Evolutionary conservation across 2,797 vertebrate species (phyloP).

Genomic region (Pangasius macronema): DNA sequence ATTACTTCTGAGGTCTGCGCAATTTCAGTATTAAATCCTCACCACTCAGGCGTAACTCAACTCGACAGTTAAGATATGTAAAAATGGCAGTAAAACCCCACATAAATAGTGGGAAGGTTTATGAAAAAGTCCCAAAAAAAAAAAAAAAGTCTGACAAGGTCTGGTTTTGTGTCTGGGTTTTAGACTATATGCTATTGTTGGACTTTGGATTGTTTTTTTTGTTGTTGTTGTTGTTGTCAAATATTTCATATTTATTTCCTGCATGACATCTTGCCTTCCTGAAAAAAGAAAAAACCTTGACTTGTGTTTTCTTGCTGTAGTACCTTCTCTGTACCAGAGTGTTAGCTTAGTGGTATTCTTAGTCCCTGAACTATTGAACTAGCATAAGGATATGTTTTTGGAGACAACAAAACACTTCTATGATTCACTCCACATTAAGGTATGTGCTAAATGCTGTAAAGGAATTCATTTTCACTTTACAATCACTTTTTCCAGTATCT

Average conservation of each 20-base stretch:
- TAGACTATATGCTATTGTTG: neutral
- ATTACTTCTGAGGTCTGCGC: neutral
- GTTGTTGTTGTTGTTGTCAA: neutral
- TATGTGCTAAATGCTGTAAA: neutral
- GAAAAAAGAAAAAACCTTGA: neutral
- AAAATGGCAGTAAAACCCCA: neutral
- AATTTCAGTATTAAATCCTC: neutral
- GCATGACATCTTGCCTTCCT: neutral
- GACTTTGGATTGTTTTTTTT: neutral
- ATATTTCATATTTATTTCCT: conserved; percentile 4
- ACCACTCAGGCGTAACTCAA: neutral
- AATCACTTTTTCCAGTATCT: neutral
- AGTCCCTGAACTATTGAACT: neutral
- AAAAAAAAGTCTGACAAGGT: neutral
- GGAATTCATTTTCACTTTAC: neutral
- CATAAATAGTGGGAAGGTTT: neutral
- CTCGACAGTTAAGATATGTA: neutral
- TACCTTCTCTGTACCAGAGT: neutral
- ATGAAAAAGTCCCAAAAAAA: neutral
- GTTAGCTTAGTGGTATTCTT: neutral
- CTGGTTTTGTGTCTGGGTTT: neutral
- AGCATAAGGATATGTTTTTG: neutral
- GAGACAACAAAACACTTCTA: neutral
- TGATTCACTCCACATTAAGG: neutral
- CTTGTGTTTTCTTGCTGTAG: neutral